Evolutionary conservation across 2,113 vertebrate genomes (phyloP), one percentile per base, ranked within the genome.

Genomic region (Clarias batrachus): DNA sequence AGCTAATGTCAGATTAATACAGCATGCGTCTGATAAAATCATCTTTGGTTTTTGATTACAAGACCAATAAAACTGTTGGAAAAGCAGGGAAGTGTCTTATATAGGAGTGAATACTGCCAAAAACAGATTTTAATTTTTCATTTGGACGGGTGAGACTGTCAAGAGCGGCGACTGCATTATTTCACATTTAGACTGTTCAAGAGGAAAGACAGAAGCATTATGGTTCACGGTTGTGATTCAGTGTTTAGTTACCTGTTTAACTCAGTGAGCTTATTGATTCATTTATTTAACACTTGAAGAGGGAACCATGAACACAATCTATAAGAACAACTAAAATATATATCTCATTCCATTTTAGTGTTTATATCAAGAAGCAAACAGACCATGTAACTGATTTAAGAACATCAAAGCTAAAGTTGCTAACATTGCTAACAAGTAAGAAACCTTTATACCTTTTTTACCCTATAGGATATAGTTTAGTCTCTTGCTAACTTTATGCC

Each of bases 1-100:
- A 95, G 96, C 94, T 66, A 54, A 82, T 66, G 62, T 30, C 63
- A 82, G 59, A 82, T 82, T 82, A 82, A 82, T 82, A 82, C 81
- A 82, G 63, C 37, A 82, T 54, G 76, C 54, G 70, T 74, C 70
- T 84, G 83, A 84, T 74, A 84, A 62, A 62, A 84, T 84, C 83
- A 10, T 57, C 21, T 62, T 41, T 41, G 83, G 83, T 62, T 71
- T 84, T 84, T 48, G 56, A 62, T 84, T 84, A 62, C 70, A 84
- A 68, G 25, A 54, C 70, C 57, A 84, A 84, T 76, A 62, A 54
- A 62, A 85, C 37, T 52, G 33, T 48, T 63, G 23, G 56, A 76
- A 60, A 59, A 52, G 56, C 56, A 60, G 56, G 54, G 27, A 71
- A 37, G n/a, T 63, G 59, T 82, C 37, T n/a, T 25, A 16, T 25